Evolutionary conservation across 2,797 vertebrate species (phyloP).

Genomic region (Melanotaenia trifasciata): DNA sequence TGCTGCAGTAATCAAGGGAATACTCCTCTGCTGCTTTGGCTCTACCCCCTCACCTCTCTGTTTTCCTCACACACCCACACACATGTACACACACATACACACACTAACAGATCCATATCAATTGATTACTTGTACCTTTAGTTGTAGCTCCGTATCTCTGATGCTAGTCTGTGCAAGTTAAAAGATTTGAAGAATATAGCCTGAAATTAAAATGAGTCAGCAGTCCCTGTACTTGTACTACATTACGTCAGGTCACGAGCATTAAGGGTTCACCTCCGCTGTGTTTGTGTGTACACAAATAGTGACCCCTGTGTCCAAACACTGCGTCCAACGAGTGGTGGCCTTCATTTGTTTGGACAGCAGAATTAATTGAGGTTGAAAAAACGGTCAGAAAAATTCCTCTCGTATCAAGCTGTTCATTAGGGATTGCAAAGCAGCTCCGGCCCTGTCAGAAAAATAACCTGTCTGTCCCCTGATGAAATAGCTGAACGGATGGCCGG

Average conservation of each 20-base stretch:
- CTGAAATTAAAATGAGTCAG: conserved; percentile 16
- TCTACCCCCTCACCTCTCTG: conserved; percentile 19
- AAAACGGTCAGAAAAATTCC: conserved; percentile 92
- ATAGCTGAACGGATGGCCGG: conserved; percentile 87
- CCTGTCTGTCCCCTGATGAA: conserved; percentile 87
- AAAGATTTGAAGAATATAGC: conserved; percentile 15
- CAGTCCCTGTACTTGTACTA: conserved; percentile 35
- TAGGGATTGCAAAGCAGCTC: conserved; percentile 88
- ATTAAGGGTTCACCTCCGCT: conserved; percentile 78
- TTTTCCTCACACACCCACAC: conserved; percentile 3
- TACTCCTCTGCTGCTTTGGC: conserved; percentile 52
- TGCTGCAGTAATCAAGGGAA: conserved; percentile 82
- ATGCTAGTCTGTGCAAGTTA: conserved; percentile 6
- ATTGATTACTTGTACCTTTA: background rate
- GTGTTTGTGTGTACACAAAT: conserved; percentile 87
- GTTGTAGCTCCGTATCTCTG: background rate
- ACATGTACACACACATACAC: background rate
- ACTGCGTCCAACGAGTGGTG: conserved; percentile 83
- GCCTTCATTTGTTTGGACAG: conserved; percentile 94
- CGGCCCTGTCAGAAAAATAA: conserved; percentile 94
- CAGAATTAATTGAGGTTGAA: conserved; percentile 94
- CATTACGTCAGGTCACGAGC: conserved; percentile 75
- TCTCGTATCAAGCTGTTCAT: conserved; percentile 92
- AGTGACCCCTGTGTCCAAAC: conserved; percentile 87
- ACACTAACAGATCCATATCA: background rate